Base-by-base conservation (phyloP, 2,888 invertebrate genomes). In the Malachius bipustulatus region DNA sequence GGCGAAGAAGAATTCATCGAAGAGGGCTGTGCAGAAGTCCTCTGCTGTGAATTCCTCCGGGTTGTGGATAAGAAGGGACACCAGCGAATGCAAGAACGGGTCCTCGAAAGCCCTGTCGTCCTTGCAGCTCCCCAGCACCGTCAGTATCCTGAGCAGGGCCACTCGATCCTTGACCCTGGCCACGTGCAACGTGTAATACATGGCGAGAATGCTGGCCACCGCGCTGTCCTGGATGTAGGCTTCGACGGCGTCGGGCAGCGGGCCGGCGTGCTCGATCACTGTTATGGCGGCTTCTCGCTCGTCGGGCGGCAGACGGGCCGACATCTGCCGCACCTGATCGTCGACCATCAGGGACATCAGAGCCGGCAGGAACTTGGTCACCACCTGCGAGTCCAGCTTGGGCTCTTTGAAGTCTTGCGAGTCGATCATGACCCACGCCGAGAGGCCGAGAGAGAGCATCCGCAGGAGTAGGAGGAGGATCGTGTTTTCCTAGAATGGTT, bases 361-460 rank as follows among this genome's bases (percentile, higher is more conserved):
- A 1, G 90, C 87, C 2, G 96, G 93, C 41, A 96, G 64, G 63
- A 91, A 94, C 63, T 93, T 91, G 1, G 91, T 93, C 0, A 96
- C 87, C 16, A 94, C 80, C 66, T 89, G 87, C 54, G 81, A 79
- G 50, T 94, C 93, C 38, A 94, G 66, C 65, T 91, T 91, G 0
- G 94, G 93, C 60, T 96, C 96, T 56, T 90, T 90, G 54, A 93
- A 94, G 48, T 88, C 85, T 66, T 88, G 82, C 2, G 89, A 87
- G 59, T 93, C 90, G 44, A 96, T 93, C 87, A 96, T 94, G 16
- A 88, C 81, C 93, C 94, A 94, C 3, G 93, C 90, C 59, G 90
- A 88, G 27, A 94, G 64, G 1, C 94, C 94, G 28, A 96, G 65
- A 0, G 90, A 84, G 45, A 96, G 65, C 91, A 96, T 91, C 56